Conservation (phyloP, 2,113 vertebrate species). For the Nothobranchius kuhntae region DNA sequence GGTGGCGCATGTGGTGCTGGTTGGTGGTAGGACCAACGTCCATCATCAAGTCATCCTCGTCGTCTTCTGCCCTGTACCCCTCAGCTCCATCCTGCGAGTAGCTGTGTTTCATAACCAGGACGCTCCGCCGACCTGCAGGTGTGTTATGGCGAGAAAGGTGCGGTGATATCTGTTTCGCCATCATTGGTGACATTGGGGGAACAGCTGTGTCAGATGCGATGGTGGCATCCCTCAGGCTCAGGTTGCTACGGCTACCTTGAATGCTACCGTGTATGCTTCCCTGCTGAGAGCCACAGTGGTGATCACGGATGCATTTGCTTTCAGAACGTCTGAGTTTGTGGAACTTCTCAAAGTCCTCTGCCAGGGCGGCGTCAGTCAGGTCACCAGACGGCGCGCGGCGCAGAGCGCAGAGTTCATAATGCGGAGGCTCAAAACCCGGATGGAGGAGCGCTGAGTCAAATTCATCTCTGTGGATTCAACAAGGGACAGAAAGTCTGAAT, state of each 20-base stretch:
- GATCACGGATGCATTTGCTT: slow-evolving; percentile 95
- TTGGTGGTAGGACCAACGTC: slow-evolving; percentile 90
- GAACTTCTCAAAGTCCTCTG: slow-evolving; percentile 92
- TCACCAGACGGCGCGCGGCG: slow-evolving; percentile 85
- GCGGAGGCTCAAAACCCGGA: slow-evolving; percentile 93
- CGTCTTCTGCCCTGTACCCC: slow-evolving; percentile 84
- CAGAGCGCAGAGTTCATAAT: slow-evolving; percentile 95
- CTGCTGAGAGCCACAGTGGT: slow-evolving; percentile 95
- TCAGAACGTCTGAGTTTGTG: slow-evolving; percentile 90
- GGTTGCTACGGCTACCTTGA: slow-evolving; percentile 93
- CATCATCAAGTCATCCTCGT: slow-evolving; percentile 75
- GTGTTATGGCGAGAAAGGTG: slow-evolving; percentile 57
- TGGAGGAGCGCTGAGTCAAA: slow-evolving; percentile 94
- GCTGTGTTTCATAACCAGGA: slow-evolving; percentile 96
- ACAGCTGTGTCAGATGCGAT: slow-evolving; percentile 81
- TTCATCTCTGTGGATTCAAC: slow-evolving; percentile 80
- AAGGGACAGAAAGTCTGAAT: slow-evolving; percentile 1
- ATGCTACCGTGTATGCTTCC: slow-evolving; percentile 86
- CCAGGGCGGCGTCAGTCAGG: slow-evolving; percentile 84
- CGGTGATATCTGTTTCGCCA: slow-evolving; percentile 56
- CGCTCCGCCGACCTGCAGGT: slow-evolving; percentile 86
- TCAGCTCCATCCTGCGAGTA: slow-evolving; percentile 93
- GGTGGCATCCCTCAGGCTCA: slow-evolving; percentile 89
- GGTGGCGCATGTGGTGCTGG: slow-evolving; percentile 68
- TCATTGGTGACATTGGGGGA: slow-evolving; percentile 68